Evolutionary conservation across 2,888 invertebrate species (phyloP).

Genomic region (Drosophila paracracens): DNA sequence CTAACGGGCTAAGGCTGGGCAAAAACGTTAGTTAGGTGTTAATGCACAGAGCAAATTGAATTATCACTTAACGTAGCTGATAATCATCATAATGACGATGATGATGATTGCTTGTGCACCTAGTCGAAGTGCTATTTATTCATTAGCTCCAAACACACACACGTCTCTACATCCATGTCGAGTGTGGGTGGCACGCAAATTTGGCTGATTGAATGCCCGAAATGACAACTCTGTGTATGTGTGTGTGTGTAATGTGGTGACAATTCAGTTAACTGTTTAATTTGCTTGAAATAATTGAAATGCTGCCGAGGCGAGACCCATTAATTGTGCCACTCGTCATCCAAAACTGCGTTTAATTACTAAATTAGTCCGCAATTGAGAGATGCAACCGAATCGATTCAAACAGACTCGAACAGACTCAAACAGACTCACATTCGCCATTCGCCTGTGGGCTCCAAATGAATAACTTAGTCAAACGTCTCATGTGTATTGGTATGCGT

Average conservation of each 20-base stretch:
- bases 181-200: constrained; percentile 38
- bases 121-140: constrained; percentile 62
- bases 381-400: constrained; percentile 5
- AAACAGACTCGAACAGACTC: not conserved
- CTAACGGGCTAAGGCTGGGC: constrained; percentile 25
- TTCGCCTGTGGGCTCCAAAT: constrained; percentile 18
- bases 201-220: constrained; percentile 67
- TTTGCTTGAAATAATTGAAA: constrained; percentile 81
- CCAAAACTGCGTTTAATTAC: constrained; percentile 73
- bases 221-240: constrained; percentile 20
- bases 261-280: constrained; percentile 79
- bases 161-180: not conserved
- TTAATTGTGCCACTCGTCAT: constrained; percentile 45
- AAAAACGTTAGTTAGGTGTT: constrained; percentile 71
- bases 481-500: constrained; percentile 18
- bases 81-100: constrained; percentile 17
- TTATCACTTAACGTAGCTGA: constrained; percentile 60
- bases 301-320: constrained; percentile 55
- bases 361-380: constrained; percentile 55
- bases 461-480: constrained; percentile 15
- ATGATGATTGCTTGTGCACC: constrained; percentile 37
- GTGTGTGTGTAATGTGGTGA: constrained; percentile 52
- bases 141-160: constrained; percentile 54
- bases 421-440: not conserved
- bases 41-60: constrained; percentile 74